phyloP scores from a whole-genome alignment of 2,797 vertebrate species.

The Enteromius argenteus region DNA sequence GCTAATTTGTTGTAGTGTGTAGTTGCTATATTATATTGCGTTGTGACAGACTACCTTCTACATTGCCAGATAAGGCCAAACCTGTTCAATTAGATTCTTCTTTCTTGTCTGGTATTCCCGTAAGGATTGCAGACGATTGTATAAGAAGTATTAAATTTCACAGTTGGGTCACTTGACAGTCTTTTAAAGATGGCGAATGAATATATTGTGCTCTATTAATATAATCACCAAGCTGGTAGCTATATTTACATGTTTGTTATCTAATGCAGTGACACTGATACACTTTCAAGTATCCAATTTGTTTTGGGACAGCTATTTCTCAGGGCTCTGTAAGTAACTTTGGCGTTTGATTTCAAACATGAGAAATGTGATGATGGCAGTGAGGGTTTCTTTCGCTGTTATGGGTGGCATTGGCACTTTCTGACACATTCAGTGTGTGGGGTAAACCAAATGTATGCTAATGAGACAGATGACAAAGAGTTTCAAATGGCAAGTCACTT shows the following conservation, averaged over 20 bases:
- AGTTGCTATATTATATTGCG: neutral
- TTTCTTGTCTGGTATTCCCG: neutral
- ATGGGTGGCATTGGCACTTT: neutral
- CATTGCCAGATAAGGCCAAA: neutral
- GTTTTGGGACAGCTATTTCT: neutral
- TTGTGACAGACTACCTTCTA: neutral
- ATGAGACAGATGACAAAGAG: neutral
- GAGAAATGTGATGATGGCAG: neutral
- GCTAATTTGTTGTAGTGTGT: slow-evolving; percentile 8
- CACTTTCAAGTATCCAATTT: neutral
- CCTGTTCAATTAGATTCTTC: slow-evolving; percentile 12
- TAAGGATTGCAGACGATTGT: neutral
- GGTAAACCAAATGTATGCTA: neutral
- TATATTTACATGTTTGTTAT: neutral
- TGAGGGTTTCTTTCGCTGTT: neutral
- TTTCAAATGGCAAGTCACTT: slow-evolving; percentile 21
- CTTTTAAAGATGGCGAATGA: neutral
- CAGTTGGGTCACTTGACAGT: slow-evolving; percentile 4
- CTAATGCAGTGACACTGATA: neutral
- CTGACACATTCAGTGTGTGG: neutral
- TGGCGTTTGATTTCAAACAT: neutral
- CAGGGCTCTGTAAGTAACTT: neutral
- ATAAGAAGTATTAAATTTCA: neutral
- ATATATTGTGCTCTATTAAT: neutral
- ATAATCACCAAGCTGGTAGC: neutral